Evolutionary conservation across 2,113 vertebrate species (phyloP), one percentile per base, ranked within the genome.

Genomic region (Myiopsitta monachus): DNA sequence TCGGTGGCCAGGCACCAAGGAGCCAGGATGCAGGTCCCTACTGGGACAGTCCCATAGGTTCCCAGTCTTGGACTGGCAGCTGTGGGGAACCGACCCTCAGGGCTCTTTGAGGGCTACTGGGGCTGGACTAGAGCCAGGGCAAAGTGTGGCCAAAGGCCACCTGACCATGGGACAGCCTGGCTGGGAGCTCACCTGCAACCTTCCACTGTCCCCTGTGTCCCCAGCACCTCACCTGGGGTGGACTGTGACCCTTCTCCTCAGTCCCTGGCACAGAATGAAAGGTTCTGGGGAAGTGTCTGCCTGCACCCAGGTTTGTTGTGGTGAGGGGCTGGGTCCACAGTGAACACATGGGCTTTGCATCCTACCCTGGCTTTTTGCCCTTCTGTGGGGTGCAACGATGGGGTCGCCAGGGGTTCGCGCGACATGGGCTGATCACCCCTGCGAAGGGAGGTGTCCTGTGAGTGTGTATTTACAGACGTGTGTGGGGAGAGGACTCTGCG

Each of bases 361-460:
- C 46, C 17, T 26, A 44, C 31, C 19, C 39, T 69, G 33, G 28
- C 22, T 59, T 51, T 51, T 1, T 3, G 3, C 9, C 12, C 28
- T 66, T 52, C 72, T 2, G 0, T 23, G 46, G 33, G 39, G 39
- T 54, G 46, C 31, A 61, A 15, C 23, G 6, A 13, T 12, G 83
- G 16, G 52, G 52, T 54, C 14, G 6, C 21, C 28, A 30, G 24
- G 3, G 7, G 6, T 2, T 6, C 1, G 1, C 18, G 36, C 66
- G 87, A 38, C 57, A 66, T 30, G 15, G 47, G 4, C 11, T 3
- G 39, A 18, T 61, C 33, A 36, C 18, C 13, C 13, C 44, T 5
- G 7, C 1, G 21, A 51, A 39, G 11, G 28, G 10, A 44, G 67
- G 12, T 2, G 8, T 14, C 8, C 18, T 18, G 8, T 7, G 36